These are phyloP conservation scores for Dreissena polymorpha DNA, from an alignment of 1,140 invertebrate species.

Conservation along the genomic window DNA sequence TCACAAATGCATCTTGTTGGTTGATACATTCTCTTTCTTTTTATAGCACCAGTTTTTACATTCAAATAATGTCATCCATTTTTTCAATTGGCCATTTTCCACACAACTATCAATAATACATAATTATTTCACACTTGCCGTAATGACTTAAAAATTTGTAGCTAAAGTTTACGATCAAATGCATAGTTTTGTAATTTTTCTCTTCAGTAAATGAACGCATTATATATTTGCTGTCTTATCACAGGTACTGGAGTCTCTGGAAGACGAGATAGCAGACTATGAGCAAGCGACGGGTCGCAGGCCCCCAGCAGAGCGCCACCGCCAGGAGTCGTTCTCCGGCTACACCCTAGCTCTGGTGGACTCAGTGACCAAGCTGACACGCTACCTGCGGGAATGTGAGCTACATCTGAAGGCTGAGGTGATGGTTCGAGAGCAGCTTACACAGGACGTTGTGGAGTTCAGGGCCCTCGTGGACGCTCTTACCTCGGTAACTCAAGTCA, in stretches of 20 bases:
- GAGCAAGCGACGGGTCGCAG: slow-evolving; percentile 70
- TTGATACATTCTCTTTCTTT: too few relatives aligned
- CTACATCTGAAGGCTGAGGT: slow-evolving; percentile 68
- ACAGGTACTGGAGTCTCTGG: slow-evolving; percentile 71
- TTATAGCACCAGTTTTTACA: too few relatives aligned
- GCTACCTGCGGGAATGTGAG: slow-evolving; percentile 76
- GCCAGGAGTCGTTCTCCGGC: slow-evolving; percentile 73
- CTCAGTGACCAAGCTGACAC: slow-evolving; percentile 71
- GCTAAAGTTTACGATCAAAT: too few relatives aligned
- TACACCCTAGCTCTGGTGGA: slow-evolving; percentile 75
- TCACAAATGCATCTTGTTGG: too few relatives aligned
- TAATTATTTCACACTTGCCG: too few relatives aligned
- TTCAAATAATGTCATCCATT: too few relatives aligned
- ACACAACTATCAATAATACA: too few relatives aligned
- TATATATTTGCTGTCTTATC: too few relatives aligned
- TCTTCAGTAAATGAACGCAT: too few relatives aligned
- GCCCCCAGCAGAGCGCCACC: slow-evolving; percentile 61
- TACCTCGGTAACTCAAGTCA: slow-evolving; percentile 68
- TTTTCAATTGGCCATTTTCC: too few relatives aligned
- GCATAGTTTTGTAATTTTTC: too few relatives aligned
- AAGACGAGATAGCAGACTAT: slow-evolving; percentile 73
- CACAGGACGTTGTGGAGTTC: slow-evolving; percentile 73
- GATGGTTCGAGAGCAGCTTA: slow-evolving; percentile 72
- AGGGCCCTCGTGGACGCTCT: slow-evolving; percentile 71
- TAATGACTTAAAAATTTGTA: too few relatives aligned